Evolutionary conservation across 2,797 vertebrate species (phyloP), one percentile per base, ranked within the genome.

Genomic region (Babyrousa celebensis): DNA sequence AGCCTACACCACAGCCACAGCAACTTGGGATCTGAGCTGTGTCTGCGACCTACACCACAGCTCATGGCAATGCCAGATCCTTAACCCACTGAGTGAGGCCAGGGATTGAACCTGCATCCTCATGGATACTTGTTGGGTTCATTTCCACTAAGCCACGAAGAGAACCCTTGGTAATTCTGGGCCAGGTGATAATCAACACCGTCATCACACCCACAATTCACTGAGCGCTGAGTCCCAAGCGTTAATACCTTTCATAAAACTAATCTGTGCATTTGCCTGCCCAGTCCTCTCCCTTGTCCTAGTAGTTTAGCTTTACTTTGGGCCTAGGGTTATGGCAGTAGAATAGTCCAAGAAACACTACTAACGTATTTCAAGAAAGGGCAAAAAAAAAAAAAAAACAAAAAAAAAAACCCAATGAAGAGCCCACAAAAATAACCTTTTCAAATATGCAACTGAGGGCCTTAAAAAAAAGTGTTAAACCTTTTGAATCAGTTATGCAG

Each of bases 401-500:
- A 92, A 18, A 11, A 63, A 63, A 63, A 27, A 27, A 48, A 7
- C 7, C 9, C 43, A 48, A 48, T 48, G 43, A 48, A 48, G 9
- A 48, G 43, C 43, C 12, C 29, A 32, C 75, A 32, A 56, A 78
- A 56, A 14, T 56, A 56, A 56, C 16, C 6, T 6, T 85, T 94
- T 77, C n/a, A 60, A 72, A 95, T 67, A 83, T 70, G 68, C 29
- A 92, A 78, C 0, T 72, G 21, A 91, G 6, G 58, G 36, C 16
- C 94, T 88, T 20, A 75, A 96, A 96, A 88, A 89, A 65, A 63
- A 87, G 29, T 29, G 43, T 48, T 48, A 91, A 70, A 71, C 29
- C 6, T 48, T 85, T 63, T 36, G 27, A 86, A 77, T 6, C 32
- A 56, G 27, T 60, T 62, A 85, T 1, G 29, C 52, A 94, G 52